Base-by-base conservation (phyloP, 1,140 invertebrate genomes). In the Micrasema minimum region DNA sequence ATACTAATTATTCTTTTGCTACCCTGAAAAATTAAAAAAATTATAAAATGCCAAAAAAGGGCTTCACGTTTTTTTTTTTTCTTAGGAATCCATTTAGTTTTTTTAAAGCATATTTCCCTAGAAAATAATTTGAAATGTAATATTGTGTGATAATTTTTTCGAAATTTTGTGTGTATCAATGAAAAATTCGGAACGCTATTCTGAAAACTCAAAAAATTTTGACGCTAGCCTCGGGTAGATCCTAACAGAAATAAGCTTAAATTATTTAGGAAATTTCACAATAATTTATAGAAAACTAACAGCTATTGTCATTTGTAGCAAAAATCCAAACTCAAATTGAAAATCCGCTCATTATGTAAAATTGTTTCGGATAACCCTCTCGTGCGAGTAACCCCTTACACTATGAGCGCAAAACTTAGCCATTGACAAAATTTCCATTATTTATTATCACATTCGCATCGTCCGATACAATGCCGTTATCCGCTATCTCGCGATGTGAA, bases 401-500 rank as follows among this genome's bases (percentile, higher is more conserved):
- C 38, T 67, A 51, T 55, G 20, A 62, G 43, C 55, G 43, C 4
- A 26, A 59, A 59, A 61, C 46, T 46, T 70, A 7, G 59, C 68
- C 48, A 62, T 70, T 62, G 61, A 65, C 68, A 51, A 70, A 70
- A 70, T 64, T 59, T 62, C 14, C 57, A 70, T 64, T 70, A 70
- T 70, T 70, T 70, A 70, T 70, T 64, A 51, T 26, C 68, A 64
- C 68, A 70, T 70, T 70, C 57, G 26, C 68, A 70, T 70, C 68
- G 59, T 12, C 38, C 68, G 68, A 70, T 65, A 70, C 68, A 70
- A 70, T 64, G 68, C 68, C 57, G 53, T 72, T 71, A 71, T 66
- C 62, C 62, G 59, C 41, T 71, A 71, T 71, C 69, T 71, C 22
- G 22, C 48, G 62, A 45, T 71, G 12, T 64, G 62, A 71, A 71